These are phyloP conservation scores for Gastrophryne carolinensis DNA, from an alignment of 2,797 vertebrate genomes.

Conservation along the genomic window DNA sequence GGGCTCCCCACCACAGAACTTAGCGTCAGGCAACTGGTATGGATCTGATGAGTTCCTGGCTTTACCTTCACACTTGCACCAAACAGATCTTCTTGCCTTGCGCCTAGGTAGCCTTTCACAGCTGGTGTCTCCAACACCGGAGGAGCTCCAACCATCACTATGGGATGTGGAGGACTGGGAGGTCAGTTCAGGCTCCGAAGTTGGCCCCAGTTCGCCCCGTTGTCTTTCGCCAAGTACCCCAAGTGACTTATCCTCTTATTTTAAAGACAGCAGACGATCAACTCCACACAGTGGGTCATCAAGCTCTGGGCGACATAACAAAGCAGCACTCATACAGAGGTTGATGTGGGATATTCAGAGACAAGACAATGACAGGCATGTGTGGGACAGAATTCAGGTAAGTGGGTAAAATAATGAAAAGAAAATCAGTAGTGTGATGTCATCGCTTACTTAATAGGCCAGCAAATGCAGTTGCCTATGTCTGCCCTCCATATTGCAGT, in stretches of 20 bases:
- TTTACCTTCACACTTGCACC: slow-evolving; percentile 87
- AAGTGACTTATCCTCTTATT: slow-evolving; percentile 84
- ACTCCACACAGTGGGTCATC: slow-evolving; percentile 41
- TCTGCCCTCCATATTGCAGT: no score
- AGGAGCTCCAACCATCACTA: slow-evolving; percentile 68
- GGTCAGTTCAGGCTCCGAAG: slow-evolving; percentile 85
- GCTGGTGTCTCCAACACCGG: slow-evolving; percentile 60
- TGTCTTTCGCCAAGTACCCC: slow-evolving; percentile 83
- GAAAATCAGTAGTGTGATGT: no score
- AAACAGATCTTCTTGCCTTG: slow-evolving; percentile 88
- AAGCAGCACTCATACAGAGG: slow-evolving; percentile 75
- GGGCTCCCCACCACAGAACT: slow-evolving; percentile 40
- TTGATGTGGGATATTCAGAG: slow-evolving; percentile 87
- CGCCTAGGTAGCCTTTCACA: slow-evolving; percentile 89
- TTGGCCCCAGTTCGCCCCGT: slow-evolving; percentile 65
- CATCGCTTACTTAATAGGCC: no score
- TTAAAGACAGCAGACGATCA: slow-evolving; percentile 75
- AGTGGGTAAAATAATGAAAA: no score
- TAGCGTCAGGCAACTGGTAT: slow-evolving; percentile 80
- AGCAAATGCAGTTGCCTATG: no score
- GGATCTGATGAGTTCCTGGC: slow-evolving; percentile 96
- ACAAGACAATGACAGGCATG: slow-evolving; percentile 81
- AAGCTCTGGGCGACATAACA: slow-evolving; percentile 21
- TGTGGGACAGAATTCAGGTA: slow-evolving; percentile 96
- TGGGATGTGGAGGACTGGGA: slow-evolving; percentile 95